Percentiles rank a stretch among this genome's conserved stretches.
Conservation (phyloP, 1,140 invertebrate species). For the Temnothorax nylanderi region DNA sequence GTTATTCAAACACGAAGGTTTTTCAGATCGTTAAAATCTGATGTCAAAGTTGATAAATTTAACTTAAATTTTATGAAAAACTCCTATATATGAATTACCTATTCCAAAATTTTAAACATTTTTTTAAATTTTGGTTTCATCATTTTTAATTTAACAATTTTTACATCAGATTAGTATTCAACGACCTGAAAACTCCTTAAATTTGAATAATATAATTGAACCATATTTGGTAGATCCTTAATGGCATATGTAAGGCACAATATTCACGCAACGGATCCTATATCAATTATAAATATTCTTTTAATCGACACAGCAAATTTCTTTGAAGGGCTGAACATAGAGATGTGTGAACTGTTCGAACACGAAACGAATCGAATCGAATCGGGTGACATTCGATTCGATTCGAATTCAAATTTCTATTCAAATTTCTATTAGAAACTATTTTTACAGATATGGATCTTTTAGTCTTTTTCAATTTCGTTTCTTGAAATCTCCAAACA, state of each 20-base stretch:
- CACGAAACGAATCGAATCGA: no score
- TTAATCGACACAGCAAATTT: neutral
- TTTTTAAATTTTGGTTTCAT: neutral
- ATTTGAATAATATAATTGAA: neutral
- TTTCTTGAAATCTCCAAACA: no score
- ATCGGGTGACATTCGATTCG: no score
- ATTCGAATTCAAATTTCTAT: no score
- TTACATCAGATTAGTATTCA: neutral
- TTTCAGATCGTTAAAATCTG: neutral
- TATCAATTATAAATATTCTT: neutral
- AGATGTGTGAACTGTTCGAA: no score
- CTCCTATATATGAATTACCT: neutral
- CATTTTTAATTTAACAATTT: neutral
- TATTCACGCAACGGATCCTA: neutral
- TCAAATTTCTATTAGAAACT: no score
- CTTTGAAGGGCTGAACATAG: neutral
- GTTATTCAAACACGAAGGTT: neutral
- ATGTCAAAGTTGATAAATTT: neutral
- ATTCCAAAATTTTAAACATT: neutral
- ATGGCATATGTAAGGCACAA: neutral
- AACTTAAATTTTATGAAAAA: neutral
- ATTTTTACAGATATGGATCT: no score
- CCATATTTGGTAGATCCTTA: neutral
- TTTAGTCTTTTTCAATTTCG: no score
- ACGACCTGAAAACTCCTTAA: neutral